phyloP scores from a whole-genome alignment of 1,140 invertebrate species.

The Argopecten irradians region DNA sequence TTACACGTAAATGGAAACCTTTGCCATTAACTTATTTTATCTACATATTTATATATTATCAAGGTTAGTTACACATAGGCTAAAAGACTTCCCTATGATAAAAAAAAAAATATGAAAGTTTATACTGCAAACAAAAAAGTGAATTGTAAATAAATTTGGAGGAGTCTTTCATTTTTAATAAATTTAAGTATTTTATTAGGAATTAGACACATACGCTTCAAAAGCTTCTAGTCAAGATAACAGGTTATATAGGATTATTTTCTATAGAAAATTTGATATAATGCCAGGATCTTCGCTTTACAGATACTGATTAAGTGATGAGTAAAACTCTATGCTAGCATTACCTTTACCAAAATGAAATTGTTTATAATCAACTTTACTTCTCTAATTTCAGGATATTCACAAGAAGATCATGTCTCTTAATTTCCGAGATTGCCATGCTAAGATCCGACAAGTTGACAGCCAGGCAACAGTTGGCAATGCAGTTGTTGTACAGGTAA shows the following conservation, averaged over 20 bases:
- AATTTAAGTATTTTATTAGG: no score
- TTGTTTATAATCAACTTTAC: not conserved
- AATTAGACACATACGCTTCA: not conserved
- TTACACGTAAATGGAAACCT: no score
- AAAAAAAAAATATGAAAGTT: no score
- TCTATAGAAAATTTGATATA: not conserved
- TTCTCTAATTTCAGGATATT: constrained; percentile 84
- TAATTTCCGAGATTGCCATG: constrained; percentile 97
- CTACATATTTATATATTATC: no score
- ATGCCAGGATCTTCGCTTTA: not conserved
- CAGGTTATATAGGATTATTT: not conserved
- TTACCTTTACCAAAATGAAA: no score
- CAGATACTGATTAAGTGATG: not conserved
- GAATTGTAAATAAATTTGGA: no score
- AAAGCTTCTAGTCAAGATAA: not conserved
- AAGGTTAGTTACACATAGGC: no score
- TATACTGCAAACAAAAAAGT: no score
- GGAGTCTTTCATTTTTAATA: no score
- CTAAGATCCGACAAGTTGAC: constrained; percentile 95
- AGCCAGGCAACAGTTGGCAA: constrained; percentile 93
- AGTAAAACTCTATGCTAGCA: not conserved
- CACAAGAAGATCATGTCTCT: constrained; percentile 96
- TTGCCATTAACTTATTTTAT: no score
- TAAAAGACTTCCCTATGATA: no score
- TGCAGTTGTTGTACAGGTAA: constrained; percentile 95